Evolutionary conservation across 2,888 invertebrate species (phyloP).

Genomic region (Sinopyrophorus schimmeli): DNA sequence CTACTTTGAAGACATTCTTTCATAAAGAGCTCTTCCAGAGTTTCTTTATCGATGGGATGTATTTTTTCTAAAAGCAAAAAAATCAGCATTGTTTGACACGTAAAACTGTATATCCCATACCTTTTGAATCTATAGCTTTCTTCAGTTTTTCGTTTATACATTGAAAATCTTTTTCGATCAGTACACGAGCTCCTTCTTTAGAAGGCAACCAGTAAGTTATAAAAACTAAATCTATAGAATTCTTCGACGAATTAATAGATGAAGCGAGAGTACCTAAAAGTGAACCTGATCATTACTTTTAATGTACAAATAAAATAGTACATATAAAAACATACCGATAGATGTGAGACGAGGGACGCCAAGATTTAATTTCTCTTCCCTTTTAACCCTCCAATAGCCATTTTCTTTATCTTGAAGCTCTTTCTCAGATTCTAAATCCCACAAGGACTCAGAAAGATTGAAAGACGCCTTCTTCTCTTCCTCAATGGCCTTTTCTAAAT

Average conservation of each 20-base stretch:
- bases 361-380: conserved; percentile 37
- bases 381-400: conserved; percentile 47
- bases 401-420: conserved; percentile 56
- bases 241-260: conserved; percentile 46
- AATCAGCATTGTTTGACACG: too few relatives aligned
- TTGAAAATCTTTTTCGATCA: conserved; percentile 65
- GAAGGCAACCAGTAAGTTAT: conserved; percentile 76
- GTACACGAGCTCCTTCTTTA: conserved; percentile 59
- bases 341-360: conserved; percentile 49
- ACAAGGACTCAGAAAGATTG: conserved; percentile 52
- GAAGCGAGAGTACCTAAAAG: conserved; percentile 46
- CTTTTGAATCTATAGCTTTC: conserved; percentile 39
- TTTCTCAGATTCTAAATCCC: conserved; percentile 63
- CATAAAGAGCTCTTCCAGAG: conserved; percentile 46
- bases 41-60: conserved; percentile 43
- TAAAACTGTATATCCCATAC: too few relatives aligned
- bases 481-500: conserved; percentile 46
- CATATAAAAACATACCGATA: conserved; percentile 48
- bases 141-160: conserved; percentile 62
- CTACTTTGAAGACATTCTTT: conserved; percentile 56
- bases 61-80: conserved; percentile 43
- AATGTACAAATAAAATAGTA: conserved; percentile 6
- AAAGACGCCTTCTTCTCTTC: conserved; percentile 43
- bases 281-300: too few relatives aligned
- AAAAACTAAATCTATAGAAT: conserved; percentile 67